phyloP scores from a whole-genome alignment of 2,888 invertebrate genomes.

The Drosophila yooni region DNA sequence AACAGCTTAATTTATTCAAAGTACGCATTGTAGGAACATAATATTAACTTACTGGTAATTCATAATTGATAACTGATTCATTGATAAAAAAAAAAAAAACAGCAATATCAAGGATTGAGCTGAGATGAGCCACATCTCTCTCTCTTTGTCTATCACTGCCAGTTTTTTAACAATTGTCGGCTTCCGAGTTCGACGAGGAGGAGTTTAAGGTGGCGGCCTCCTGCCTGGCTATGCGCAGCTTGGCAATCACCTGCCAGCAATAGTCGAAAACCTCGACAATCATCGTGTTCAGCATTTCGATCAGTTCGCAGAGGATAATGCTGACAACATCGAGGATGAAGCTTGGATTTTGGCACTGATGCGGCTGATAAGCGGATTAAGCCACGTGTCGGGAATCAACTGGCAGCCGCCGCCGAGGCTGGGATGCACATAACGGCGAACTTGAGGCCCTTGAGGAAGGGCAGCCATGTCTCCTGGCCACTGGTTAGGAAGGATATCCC shows the following conservation, averaged over 20 bases:
- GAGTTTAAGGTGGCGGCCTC: conserved; percentile 3
- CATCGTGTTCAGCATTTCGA: conserved; percentile 24
- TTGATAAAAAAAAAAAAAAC: conserved; percentile 4
- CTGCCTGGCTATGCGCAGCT: conserved; percentile 33
- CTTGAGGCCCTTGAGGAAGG: conserved; percentile 98
- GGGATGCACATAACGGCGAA: conserved; percentile 91
- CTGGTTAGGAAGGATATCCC: conserved; percentile 96
- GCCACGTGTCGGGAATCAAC: conserved; percentile 95
- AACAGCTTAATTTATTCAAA: conserved; percentile 46
- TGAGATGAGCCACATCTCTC: neutral
- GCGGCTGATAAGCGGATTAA: conserved; percentile 95
- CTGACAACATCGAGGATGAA: conserved; percentile 1
- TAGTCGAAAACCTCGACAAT: conserved; percentile 37
- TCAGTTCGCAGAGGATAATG: conserved; percentile 29
- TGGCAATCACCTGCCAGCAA: conserved; percentile 39
- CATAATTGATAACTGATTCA: conserved; percentile 14
- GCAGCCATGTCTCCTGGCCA: conserved; percentile 95
- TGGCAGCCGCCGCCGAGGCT: no score
- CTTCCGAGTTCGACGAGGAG: neutral
- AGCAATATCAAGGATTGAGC: conserved; percentile 12
- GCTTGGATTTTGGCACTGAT: conserved; percentile 88
- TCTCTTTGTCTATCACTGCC: neutral
- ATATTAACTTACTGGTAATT: conserved; percentile 1
- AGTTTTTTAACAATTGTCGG: neutral
- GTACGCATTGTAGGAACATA: conserved; percentile 7